A percentile compares a stretch with the other conserved stretches of the same genome.
Conservation (phyloP, 2,888 invertebrate species). For the Ametastegia equiseti region DNA sequence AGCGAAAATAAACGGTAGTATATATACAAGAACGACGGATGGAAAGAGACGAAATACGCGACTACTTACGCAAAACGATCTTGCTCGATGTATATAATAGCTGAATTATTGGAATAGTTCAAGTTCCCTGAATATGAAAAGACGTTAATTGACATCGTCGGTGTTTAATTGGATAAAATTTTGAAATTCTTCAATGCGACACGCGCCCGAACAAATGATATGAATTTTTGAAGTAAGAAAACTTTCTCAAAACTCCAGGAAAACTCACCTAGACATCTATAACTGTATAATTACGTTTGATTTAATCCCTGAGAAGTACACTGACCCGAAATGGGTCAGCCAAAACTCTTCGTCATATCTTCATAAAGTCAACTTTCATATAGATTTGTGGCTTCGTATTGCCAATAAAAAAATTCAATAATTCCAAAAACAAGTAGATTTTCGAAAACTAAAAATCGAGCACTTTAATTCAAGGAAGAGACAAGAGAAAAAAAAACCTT, state of each 20-base stretch:
- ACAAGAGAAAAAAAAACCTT: no score
- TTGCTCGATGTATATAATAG: background rate
- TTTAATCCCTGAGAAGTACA: no score
- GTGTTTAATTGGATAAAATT: background rate
- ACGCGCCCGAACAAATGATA: background rate
- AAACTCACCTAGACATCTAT: background rate
- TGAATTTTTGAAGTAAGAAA: background rate
- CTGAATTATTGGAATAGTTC: constrained; percentile 4
- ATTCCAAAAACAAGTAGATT: no score
- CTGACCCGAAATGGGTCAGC: no score
- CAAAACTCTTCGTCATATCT: no score
- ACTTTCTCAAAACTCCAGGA: background rate
- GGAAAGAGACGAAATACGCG: background rate
- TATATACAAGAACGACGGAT: background rate
- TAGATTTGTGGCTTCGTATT: no score
- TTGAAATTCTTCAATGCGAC: background rate
- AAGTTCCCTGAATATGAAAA: background rate
- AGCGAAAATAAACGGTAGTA: background rate
- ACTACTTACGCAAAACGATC: background rate
- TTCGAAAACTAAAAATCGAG: no score
- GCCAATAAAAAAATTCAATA: no score
- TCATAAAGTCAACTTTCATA: no score
- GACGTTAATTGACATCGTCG: background rate
- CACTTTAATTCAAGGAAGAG: no score
- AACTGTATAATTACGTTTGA: background rate